Conservation (phyloP, 2,797 vertebrate species). For the Helicolenus hilgendorfi region DNA sequence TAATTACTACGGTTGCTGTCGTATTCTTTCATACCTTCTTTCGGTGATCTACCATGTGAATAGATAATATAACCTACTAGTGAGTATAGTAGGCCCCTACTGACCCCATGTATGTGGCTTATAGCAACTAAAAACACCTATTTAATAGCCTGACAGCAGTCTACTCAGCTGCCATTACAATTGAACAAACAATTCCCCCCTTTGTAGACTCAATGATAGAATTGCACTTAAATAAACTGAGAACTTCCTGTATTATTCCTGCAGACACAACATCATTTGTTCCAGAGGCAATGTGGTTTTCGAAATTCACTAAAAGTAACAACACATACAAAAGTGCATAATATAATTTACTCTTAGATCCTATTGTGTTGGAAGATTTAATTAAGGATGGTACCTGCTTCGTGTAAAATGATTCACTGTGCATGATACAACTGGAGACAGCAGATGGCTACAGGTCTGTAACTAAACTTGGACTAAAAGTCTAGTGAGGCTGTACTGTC, state of each 20-base stretch:
- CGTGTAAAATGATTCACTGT: too few species aligned
- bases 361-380: not conserved
- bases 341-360: not conserved
- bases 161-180: too few species aligned
- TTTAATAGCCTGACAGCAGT: too few species aligned
- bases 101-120: too few species aligned
- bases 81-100: too few species aligned
- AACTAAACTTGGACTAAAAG: not conserved
- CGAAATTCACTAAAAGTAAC: not conserved
- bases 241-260: not conserved
- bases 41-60: too few species aligned
- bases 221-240: not conserved
- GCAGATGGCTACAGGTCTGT: not conserved
- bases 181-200: not conserved
- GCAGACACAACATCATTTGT: not conserved
- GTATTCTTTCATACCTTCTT: too few species aligned
- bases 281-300: not conserved
- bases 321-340: not conserved
- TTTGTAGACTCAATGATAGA: not conserved
- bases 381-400: not conserved
- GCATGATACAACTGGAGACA: not conserved
- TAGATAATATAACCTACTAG: too few species aligned
- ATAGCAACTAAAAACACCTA: too few species aligned
- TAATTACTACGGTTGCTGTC: too few species aligned
- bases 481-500: not conserved